These are phyloP conservation scores for Ciconia nigra DNA, from an alignment of 2,797 vertebrate genomes.

Conservation along the genomic window DNA sequence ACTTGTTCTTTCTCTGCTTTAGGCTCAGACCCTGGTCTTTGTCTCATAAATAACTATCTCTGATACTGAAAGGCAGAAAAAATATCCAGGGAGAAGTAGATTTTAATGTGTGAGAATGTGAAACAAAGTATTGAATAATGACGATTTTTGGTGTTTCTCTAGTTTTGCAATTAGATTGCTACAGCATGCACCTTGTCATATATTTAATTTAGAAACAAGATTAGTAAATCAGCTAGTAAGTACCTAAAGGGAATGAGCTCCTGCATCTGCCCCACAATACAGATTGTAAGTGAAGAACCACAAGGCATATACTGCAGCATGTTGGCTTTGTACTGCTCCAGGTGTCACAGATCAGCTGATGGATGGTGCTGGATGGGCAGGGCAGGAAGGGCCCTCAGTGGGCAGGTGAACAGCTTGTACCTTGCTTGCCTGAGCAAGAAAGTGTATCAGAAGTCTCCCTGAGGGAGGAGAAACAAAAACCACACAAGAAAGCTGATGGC, in stretches of 20 bases:
- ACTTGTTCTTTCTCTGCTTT: neutral
- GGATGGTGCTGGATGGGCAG: neutral
- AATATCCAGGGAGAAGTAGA: neutral
- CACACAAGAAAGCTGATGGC: neutral
- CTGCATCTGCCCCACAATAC: neutral
- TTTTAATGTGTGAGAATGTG: neutral
- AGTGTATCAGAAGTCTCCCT: neutral
- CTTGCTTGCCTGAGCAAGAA: neutral
- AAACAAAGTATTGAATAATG: neutral
- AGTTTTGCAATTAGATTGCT: neutral
- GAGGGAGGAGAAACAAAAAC: neutral
- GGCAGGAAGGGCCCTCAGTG: neutral
- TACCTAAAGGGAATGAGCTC: neutral
- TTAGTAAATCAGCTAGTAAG: neutral
- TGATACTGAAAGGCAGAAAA: neutral
- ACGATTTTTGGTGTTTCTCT: neutral
- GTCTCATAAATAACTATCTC: neutral
- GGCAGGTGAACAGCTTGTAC: neutral
- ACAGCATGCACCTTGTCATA: neutral
- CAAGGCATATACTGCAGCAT: neutral
- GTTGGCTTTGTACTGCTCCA: neutral
- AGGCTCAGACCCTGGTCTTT: neutral
- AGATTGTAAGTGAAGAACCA: neutral
- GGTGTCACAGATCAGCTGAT: neutral
- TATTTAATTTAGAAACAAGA: neutral